phyloP scores from a whole-genome alignment of 2,797 vertebrate genomes.

The Carcharodon carcharias region DNA sequence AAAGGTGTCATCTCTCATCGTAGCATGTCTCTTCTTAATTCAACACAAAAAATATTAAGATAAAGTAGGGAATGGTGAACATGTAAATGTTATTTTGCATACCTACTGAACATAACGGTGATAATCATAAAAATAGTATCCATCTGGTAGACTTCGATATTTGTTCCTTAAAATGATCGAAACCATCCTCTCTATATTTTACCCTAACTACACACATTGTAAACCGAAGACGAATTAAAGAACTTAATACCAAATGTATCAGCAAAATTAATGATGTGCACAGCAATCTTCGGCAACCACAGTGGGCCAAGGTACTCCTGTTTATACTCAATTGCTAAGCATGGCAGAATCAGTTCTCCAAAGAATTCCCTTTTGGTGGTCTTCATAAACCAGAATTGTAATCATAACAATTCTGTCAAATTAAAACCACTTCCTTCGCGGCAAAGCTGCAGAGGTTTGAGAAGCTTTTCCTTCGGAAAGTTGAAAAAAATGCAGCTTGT shows the following conservation, averaged over 20 bases:
- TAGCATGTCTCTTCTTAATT: background rate
- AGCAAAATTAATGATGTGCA: slow-evolving; percentile 42
- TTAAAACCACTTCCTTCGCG: slow-evolving; percentile 43
- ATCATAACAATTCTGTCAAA: slow-evolving; percentile 41
- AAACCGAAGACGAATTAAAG: slow-evolving; percentile 8
- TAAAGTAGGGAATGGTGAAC: background rate
- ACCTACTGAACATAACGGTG: background rate
- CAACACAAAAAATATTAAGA: background rate
- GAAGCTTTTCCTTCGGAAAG: slow-evolving; percentile 35
- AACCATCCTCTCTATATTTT: slow-evolving; percentile 2
- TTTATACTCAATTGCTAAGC: slow-evolving; percentile 42
- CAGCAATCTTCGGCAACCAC: slow-evolving; percentile 39
- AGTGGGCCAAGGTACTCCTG: slow-evolving; percentile 40
- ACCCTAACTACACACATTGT: background rate
- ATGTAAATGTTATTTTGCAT: background rate
- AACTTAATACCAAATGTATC: slow-evolving; percentile 38
- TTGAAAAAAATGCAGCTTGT: background rate
- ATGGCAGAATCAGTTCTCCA: slow-evolving; percentile 39
- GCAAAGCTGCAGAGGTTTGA: slow-evolving; percentile 33
- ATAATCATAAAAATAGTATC: background rate
- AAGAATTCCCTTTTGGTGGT: slow-evolving; percentile 42
- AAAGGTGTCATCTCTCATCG: background rate
- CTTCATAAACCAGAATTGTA: slow-evolving; percentile 41
- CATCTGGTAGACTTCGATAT: background rate
- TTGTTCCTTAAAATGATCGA: slow-evolving; percentile 32